phyloP scores from a whole-genome alignment of 1,140 invertebrate species.

The Riptortus pedestris region DNA sequence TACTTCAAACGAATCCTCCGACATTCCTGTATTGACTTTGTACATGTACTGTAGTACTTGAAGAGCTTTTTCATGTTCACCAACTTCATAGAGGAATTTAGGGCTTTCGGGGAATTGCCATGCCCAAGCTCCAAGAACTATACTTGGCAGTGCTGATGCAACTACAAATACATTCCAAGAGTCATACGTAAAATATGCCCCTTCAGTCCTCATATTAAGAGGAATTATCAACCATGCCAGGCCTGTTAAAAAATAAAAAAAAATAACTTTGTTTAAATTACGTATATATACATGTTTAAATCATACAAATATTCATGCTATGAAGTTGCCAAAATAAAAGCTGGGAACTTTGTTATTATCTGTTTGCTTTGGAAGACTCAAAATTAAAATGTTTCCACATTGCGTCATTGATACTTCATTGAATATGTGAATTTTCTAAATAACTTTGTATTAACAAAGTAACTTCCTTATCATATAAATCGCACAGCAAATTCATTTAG shows the following conservation, averaged over 20 bases:
- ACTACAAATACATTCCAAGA: constrained; percentile 67
- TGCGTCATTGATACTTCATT: too few species aligned
- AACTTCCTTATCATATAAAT: too few species aligned
- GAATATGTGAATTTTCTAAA: too few species aligned
- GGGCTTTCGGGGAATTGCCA: constrained; percentile 75
- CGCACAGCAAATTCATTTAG: too few species aligned
- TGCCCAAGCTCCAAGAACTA: constrained; percentile 52
- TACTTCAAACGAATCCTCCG: constrained; percentile 44
- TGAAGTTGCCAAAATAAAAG: too few species aligned
- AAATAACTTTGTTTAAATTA: too few species aligned
- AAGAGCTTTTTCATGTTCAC: constrained; percentile 59
- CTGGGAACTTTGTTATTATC: too few species aligned
- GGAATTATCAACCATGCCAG: constrained; percentile 65
- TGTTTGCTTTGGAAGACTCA: too few species aligned
- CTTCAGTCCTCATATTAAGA: constrained; percentile 44
- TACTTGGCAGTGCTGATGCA: constrained; percentile 50
- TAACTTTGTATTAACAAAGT: too few species aligned
- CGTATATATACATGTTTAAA: too few species aligned
- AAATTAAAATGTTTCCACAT: too few species aligned
- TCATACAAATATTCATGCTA: too few species aligned
- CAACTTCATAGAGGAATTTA: constrained; percentile 67
- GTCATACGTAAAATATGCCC: constrained; percentile 49
- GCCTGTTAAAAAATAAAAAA: constrained; percentile 39
- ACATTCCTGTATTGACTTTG: constrained; percentile 55
- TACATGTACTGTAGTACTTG: constrained; percentile 57